A percentile compares a stretch with the other conserved stretches of the same genome.
phyloP scores from a whole-genome alignment of 1,140 invertebrate species.

The Papilio helenus region DNA sequence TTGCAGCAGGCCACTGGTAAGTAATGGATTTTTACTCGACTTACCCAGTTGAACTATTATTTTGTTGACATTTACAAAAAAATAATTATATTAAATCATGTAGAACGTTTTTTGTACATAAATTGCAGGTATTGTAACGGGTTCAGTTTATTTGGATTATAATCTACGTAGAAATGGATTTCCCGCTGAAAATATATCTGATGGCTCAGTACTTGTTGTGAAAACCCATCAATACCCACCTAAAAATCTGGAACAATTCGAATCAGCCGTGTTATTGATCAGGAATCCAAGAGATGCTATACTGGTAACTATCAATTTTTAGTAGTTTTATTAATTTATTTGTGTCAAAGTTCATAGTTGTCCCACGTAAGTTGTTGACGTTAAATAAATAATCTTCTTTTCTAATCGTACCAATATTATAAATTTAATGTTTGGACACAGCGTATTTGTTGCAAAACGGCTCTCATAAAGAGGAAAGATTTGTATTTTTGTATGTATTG shows the following conservation, averaged over 20 bases:
- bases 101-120: neutral
- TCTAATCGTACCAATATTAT: no score
- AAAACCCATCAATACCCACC: constrained; percentile 91
- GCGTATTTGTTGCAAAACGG: no score
- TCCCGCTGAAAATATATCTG: constrained; percentile 89
- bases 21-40: constrained; percentile 13
- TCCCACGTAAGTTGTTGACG: no score
- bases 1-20: constrained; percentile 90
- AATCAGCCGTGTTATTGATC: constrained; percentile 87
- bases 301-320: constrained; percentile 62
- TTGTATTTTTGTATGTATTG: no score
- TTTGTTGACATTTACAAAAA: neutral
- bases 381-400: no score
- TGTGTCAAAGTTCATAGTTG: no score
- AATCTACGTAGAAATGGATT: constrained; percentile 89
- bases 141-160: constrained; percentile 92
- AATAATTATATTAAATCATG: no score
- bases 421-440: no score
- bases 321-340: neutral
- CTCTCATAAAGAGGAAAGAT: no score
- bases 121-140: constrained; percentile 86
- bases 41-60: neutral
- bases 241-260: constrained; percentile 84
- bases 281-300: constrained; percentile 89
- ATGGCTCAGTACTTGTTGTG: constrained; percentile 91